phyloP scores from a whole-genome alignment of 2,797 vertebrate genomes.

The Tragelaphus eurycerus region DNA sequence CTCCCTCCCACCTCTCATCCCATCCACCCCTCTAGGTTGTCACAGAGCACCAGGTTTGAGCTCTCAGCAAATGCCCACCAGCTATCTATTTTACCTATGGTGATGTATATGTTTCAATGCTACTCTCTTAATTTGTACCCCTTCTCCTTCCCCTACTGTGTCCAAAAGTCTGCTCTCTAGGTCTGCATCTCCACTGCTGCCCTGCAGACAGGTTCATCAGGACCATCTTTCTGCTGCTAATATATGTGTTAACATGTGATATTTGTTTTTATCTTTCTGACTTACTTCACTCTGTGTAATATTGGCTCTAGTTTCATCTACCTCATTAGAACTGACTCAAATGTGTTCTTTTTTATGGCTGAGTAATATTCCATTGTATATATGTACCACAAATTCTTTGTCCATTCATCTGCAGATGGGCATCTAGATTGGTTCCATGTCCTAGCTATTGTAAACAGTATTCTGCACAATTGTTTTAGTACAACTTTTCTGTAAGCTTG shows the following conservation, averaged over 20 bases:
- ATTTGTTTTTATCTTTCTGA: not conserved
- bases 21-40: not conserved
- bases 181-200: not conserved
- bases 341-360: not conserved
- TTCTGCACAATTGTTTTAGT: not conserved
- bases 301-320: not conserved
- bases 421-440: not conserved
- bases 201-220: not conserved
- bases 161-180: not conserved
- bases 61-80: not conserved
- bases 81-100: not conserved
- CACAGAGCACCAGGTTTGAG: not conserved
- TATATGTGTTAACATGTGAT: not conserved
- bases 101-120: not conserved
- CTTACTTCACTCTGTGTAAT: not conserved
- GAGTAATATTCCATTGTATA: not conserved
- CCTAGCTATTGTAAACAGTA: not conserved
- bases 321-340: not conserved
- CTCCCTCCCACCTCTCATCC: not conserved
- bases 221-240: not conserved
- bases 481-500: not conserved
- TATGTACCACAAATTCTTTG: not conserved
- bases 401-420: not conserved
- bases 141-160: not conserved
- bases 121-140: not conserved